Percentiles rank a stretch among this genome's conserved stretches.
Evolutionary conservation across 1,140 invertebrate genomes (phyloP).

Genomic region (Macrobrachium rosenbergii): DNA sequence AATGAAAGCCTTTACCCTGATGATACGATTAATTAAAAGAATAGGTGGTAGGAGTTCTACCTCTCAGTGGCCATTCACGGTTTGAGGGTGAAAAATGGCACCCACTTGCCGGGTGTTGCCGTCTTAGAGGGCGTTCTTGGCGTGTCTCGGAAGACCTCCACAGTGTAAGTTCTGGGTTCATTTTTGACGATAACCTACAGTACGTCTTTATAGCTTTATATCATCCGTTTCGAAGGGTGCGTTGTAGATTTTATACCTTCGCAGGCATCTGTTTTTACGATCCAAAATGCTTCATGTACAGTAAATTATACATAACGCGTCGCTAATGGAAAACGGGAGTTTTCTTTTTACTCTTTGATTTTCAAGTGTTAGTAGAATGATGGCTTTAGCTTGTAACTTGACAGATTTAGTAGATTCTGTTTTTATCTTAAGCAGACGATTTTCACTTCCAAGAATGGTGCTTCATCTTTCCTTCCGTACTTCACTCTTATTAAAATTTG

Average conservation of each 20-base stretch:
- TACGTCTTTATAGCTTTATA: neutral
- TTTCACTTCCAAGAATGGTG: too few relatives aligned
- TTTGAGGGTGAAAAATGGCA: conserved; percentile 54
- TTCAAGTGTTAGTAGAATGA: too few relatives aligned
- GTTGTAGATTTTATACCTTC: neutral
- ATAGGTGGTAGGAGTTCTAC: conserved; percentile 58
- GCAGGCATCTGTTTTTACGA: too few relatives aligned
- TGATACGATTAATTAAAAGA: conserved; percentile 64
- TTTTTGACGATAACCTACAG: neutral
- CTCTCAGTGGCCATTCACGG: conserved; percentile 59
- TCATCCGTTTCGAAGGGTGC: neutral
- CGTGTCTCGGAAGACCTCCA: neutral
- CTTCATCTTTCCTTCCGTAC: neutral
- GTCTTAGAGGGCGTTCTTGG: neutral
- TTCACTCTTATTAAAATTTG: neutral
- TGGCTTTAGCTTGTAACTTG: too few relatives aligned
- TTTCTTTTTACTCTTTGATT: too few relatives aligned
- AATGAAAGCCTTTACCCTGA: conserved; percentile 60
- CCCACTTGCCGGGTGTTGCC: conserved; percentile 57
- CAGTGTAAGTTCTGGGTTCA: neutral
- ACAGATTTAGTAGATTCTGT: too few relatives aligned
- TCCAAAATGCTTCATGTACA: too few relatives aligned
- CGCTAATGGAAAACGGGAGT: neutral
- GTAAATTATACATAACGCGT: neutral
- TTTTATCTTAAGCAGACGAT: too few relatives aligned